Percentiles rank a stretch among this genome's conserved stretches.
Conservation (phyloP, 2,113 vertebrate species). For the Pedetes capensis region DNA sequence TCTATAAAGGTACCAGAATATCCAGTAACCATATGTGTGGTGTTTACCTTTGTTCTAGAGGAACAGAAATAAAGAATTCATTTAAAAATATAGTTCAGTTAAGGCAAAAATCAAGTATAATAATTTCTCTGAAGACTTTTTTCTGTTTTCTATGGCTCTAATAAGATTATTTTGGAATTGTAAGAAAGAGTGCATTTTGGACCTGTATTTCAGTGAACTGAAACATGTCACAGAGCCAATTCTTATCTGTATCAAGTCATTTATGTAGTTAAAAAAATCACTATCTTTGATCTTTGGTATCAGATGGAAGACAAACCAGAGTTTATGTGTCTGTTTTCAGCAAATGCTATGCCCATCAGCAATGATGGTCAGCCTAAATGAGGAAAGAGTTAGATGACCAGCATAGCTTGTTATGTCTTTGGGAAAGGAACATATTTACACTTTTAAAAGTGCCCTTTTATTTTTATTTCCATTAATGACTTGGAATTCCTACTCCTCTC, state of each 20-base stretch:
- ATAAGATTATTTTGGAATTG: conserved; percentile 12
- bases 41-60: conserved; percentile 64
- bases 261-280: background rate
- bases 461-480: background rate
- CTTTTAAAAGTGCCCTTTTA: background rate
- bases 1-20: conserved; percentile 59
- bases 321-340: background rate
- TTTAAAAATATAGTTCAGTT: conserved; percentile 48
- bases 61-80: conserved; percentile 48
- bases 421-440: background rate
- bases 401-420: background rate
- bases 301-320: background rate
- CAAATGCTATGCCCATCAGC: background rate
- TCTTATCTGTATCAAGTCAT: background rate
- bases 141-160: background rate
- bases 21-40: conserved; percentile 24
- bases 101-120: conserved; percentile 48
- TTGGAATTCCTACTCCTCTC: background rate
- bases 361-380: background rate
- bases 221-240: conserved; percentile 21
- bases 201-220: background rate
- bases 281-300: conserved; percentile 7
- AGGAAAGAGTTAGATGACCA: accelerated
- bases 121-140: conserved; percentile 33
- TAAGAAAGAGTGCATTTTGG: conserved; percentile 26